Conservation (phyloP, 2,113 vertebrate species). For the Elaphurus davidianus region DNA sequence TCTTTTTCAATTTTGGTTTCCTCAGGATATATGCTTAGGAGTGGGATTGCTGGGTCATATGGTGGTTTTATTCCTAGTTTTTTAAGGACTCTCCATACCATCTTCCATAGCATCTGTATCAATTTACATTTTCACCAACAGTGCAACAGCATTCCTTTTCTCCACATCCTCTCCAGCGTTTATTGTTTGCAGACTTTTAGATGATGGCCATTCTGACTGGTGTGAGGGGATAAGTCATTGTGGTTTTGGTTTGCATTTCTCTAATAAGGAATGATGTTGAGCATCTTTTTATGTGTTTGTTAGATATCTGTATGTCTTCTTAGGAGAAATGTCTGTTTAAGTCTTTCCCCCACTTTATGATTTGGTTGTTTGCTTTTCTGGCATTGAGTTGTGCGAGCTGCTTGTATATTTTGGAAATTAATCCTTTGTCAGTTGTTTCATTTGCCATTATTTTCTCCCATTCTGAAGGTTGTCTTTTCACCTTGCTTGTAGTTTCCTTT, state of each 20-base stretch:
- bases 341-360: not conserved
- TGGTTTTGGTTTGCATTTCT: not conserved
- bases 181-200: not conserved
- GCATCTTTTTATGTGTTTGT: not conserved
- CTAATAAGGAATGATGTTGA: not conserved
- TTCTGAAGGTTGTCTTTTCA: not conserved
- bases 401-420: not conserved
- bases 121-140: not conserved
- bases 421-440: not conserved
- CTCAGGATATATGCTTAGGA: not conserved
- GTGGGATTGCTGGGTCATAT: not conserved
- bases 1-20: not conserved
- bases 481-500: not conserved
- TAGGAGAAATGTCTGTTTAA: not conserved
- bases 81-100: not conserved
- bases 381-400: not conserved
- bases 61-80: not conserved
- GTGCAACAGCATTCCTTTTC: not conserved
- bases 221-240: not conserved
- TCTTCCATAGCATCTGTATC: not conserved
- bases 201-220: accelerated
- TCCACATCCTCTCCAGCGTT: not conserved
- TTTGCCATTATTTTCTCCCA: not conserved
- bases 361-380: not conserved
- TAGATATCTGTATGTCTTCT: not conserved